These are phyloP conservation scores for Oreochromis aureus DNA, from an alignment of 2,113 vertebrate species.

Conservation along the genomic window DNA sequence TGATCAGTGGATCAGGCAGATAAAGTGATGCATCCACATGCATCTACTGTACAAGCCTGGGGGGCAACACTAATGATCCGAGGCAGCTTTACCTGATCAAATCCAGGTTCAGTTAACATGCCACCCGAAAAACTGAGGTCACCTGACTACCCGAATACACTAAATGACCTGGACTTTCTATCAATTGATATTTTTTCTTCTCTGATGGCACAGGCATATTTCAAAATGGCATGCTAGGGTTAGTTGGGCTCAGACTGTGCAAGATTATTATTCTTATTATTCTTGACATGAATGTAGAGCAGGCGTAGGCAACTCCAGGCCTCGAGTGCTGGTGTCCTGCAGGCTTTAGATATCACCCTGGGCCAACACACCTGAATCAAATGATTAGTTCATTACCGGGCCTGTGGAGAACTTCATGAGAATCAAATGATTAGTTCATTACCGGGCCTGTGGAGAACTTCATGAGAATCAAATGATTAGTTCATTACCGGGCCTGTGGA, in stretches of 20 bases:
- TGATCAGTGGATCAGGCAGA: not conserved
- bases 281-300: not conserved
- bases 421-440: accelerated
- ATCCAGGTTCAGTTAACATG: not conserved
- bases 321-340: accelerated
- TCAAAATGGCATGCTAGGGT: not conserved
- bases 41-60: not conserved
- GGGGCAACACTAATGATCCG: not conserved
- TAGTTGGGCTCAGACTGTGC: not conserved
- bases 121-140: accelerated
- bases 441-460: not conserved
- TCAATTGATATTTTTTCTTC: not conserved
- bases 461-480: not conserved
- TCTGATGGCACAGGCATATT: not conserved
- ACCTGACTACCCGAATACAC: not conserved
- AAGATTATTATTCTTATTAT: not conserved
- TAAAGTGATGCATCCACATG: not conserved
- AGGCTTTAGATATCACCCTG: not conserved
- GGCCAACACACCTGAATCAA: not conserved
- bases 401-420: not conserved
- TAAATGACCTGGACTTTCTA: not conserved
- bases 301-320: accelerated
- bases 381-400: not conserved
- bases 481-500: not conserved
- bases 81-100: not conserved